Percentiles rank a stretch among this genome's conserved stretches.
Evolutionary conservation across 2,888 invertebrate genomes (phyloP).

Genomic region (Phytoseiulus persimilis): DNA sequence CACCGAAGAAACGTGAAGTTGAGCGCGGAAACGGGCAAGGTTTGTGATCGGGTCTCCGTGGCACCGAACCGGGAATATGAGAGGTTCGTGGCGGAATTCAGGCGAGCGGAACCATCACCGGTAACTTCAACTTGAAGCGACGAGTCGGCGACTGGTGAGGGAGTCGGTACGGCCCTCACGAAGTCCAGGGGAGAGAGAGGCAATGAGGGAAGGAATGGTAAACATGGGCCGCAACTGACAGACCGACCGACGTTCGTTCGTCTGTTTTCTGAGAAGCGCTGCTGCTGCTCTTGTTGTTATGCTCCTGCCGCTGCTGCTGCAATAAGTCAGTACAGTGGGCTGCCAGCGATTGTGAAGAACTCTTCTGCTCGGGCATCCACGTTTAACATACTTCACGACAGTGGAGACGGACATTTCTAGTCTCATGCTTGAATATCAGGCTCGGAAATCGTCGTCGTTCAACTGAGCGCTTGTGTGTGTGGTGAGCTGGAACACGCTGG

Average conservation of each 20-base stretch:
- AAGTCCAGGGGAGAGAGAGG: neutral
- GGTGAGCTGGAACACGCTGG: neutral
- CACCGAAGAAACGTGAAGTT: too few species aligned
- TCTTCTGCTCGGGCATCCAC: neutral
- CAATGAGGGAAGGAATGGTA: neutral
- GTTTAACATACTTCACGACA: neutral
- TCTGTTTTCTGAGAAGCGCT: conserved; percentile 5
- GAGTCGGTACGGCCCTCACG: neutral
- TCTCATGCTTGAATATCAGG: neutral
- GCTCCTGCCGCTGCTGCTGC: neutral
- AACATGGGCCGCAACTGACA: neutral
- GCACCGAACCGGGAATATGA: neutral
- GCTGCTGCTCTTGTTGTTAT: neutral
- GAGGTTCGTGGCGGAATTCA: neutral
- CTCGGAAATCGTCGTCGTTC: neutral
- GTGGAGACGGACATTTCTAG: neutral
- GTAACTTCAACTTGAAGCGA: neutral
- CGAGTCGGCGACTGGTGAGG: neutral
- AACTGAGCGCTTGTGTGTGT: neutral
- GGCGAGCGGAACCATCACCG: neutral
- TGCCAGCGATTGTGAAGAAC: neutral
- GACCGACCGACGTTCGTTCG: neutral
- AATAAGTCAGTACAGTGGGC: neutral
- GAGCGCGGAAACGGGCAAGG: too few species aligned
- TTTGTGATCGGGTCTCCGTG: too few species aligned